A percentile compares a stretch with the other conserved stretches of the same genome.
Conservation (phyloP, 2,113 vertebrate species). For the Toxostoma redivivum region DNA sequence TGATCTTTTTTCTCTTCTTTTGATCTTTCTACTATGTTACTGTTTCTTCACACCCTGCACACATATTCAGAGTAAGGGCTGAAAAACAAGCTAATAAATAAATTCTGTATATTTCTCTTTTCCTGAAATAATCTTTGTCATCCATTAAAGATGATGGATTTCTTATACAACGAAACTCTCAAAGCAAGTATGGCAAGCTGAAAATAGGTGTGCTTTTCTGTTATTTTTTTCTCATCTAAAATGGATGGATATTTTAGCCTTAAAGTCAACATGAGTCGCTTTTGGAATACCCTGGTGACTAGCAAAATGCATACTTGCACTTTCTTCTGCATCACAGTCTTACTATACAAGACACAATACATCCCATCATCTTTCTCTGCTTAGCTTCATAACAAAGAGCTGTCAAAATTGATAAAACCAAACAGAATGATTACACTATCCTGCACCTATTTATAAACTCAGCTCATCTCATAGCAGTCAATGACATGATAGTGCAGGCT, state of each 20-base stretch:
- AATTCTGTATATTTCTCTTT: neutral
- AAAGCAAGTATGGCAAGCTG: neutral
- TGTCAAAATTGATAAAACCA: neutral
- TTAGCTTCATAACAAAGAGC: neutral
- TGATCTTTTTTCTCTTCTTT: neutral
- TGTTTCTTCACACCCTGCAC: neutral
- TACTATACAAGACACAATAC: neutral
- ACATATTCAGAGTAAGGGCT: neutral
- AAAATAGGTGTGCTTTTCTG: neutral
- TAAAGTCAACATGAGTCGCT: neutral
- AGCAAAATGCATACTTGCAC: neutral
- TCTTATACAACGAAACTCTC: neutral
- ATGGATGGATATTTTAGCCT: neutral
- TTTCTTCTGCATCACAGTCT: neutral
- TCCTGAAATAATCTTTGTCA: neutral
- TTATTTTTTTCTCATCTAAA: neutral
- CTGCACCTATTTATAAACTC: neutral
- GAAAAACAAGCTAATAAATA: conserved; percentile 16
- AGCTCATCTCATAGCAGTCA: neutral
- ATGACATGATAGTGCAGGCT: neutral
- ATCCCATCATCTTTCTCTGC: neutral
- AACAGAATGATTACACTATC: neutral
- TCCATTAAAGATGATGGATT: neutral
- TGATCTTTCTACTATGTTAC: neutral
- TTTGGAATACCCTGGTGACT: neutral